phyloP scores from a whole-genome alignment of 2,113 vertebrate genomes.

The Ammodytes marinus region DNA sequence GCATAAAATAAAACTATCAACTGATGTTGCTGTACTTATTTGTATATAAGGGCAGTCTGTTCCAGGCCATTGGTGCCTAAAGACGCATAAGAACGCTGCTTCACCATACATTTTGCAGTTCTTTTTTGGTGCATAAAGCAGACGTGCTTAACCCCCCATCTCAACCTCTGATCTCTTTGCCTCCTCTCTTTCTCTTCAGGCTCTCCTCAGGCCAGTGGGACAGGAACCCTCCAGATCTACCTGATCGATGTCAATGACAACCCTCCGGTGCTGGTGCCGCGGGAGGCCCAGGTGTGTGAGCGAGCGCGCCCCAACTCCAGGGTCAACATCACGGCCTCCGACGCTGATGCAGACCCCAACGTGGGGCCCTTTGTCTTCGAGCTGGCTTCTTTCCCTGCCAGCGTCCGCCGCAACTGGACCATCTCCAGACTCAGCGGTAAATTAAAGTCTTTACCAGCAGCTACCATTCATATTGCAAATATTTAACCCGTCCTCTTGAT shows the following conservation, averaged over 20 bases:
- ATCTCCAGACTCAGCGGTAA: conserved; percentile 93
- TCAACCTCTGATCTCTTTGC: conserved; percentile 67
- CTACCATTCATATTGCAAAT: neutral
- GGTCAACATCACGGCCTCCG: conserved; percentile 96
- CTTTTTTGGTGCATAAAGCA: no score
- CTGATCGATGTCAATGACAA: conserved; percentile 98
- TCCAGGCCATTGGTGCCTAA: no score
- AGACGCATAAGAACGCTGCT: no score
- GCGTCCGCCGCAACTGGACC: conserved; percentile 96
- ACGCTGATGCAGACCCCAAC: conserved; percentile 94
- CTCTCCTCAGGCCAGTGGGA: conserved; percentile 93
- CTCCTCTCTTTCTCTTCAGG: conserved; percentile 74
- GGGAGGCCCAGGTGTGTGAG: conserved; percentile 95
- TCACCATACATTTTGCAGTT: no score
- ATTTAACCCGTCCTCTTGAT: neutral
- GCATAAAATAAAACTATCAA: no score
- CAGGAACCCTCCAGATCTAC: conserved; percentile 95
- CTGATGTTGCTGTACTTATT: no score
- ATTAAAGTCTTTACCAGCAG: conserved; percentile 20
- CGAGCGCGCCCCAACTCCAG: conserved; percentile 86
- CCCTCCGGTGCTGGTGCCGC: conserved; percentile 91
- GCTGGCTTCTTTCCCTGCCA: conserved; percentile 90
- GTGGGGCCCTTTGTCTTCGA: conserved; percentile 96
- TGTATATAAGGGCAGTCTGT: no score
- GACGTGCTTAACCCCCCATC: conserved; percentile 31